phyloP scores from a whole-genome alignment of 2,113 vertebrate genomes.

The Machaerirhynchus nigripectus region DNA sequence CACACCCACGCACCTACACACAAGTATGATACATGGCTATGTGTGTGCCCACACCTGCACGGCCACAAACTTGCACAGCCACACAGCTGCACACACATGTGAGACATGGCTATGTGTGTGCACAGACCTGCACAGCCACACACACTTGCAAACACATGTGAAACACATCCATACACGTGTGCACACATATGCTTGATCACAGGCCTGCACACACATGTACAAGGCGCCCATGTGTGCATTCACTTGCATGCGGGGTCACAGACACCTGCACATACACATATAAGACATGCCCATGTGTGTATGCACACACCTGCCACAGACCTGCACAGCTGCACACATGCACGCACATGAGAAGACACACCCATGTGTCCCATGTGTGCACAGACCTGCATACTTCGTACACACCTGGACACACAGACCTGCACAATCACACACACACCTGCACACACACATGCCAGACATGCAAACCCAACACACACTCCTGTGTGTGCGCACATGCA shows the following conservation, averaged over 20 bases:
- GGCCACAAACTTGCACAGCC: not conserved
- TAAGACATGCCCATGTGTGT: too few species aligned
- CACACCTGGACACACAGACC: not conserved
- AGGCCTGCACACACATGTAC: not conserved
- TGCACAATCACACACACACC: too few species aligned
- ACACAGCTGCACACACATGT: not conserved
- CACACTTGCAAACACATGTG: not conserved
- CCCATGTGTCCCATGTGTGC: not conserved
- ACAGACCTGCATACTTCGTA: not conserved
- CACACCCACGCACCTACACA: not conserved
- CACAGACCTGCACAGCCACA: too few species aligned
- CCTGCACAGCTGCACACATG: not conserved
- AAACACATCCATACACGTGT: fast-evolving
- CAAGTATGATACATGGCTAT: too few species aligned
- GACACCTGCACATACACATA: too few species aligned
- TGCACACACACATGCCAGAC: too few species aligned
- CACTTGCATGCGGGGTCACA: too few species aligned
- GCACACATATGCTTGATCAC: too few species aligned
- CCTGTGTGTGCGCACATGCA: too few species aligned
- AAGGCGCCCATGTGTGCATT: not conserved
- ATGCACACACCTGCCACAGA: not conserved
- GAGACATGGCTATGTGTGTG: too few species aligned
- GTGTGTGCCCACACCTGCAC: too few species aligned
- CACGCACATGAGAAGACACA: too few species aligned
- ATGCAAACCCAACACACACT: not conserved